Base-by-base conservation (phyloP, 2,888 invertebrate genomes). In the Polia nebulosa region DNA sequence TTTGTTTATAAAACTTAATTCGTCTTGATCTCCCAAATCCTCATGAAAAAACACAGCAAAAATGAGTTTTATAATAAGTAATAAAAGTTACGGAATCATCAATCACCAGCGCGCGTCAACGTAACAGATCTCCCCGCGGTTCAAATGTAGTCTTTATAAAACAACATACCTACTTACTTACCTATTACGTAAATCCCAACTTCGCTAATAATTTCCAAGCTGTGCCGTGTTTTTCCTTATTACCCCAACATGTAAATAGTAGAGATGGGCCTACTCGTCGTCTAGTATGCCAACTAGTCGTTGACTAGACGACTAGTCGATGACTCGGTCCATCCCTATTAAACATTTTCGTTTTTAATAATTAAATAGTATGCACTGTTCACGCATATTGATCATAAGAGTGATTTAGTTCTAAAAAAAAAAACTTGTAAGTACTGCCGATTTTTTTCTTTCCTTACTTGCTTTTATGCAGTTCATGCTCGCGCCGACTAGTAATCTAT, bases 121-220 rank as follows among this genome's bases (percentile, higher is more conserved):
- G 52, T 39, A 27, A 27, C 36, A 39, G 25, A 65, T 27, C 67
- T 66, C 39, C 36, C 56, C 6, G 29, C n/a, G 75, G 56, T 45
- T 34, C 32, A 45, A 55, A 22, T 25, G 32, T 25, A 45, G 44
- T 45, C 52, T 45, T 27, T 53, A 36, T 56, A 75, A 13, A 58
- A 44, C 55, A 53, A 22, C 36, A 53, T 39, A 67, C 64, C 72
- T 63, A 45, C 64, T 76, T 63, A 45, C 63, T 47, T 44, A 51
- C 36, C 25, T 56, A 62, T 70, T 72, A 80, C 29, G 45, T 49
- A 71, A 64, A 80, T 67, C 76, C 63, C 59, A 78, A 72, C 61
- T 57, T 66, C 2, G 44, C 34, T 68, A 51, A 75, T 68, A 64
- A 61, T 60, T 67, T 53, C 64, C 59, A 56, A 74, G 61, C 51